These are phyloP conservation scores for Heterodera schachtii DNA, from an alignment of 1,140 invertebrate species.

Conservation along the genomic window DNA sequence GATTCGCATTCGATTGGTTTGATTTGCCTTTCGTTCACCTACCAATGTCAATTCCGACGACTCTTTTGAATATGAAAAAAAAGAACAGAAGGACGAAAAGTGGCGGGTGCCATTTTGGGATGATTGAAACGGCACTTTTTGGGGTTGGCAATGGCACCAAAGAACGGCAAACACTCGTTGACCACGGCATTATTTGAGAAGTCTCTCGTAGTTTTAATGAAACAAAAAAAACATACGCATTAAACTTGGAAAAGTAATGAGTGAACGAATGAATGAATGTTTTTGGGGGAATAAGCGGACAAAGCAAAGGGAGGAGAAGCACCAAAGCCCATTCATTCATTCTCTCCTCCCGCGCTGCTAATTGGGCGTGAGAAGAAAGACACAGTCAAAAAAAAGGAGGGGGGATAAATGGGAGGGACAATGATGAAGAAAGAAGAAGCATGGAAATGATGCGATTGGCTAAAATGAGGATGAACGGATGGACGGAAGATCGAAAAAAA, in stretches of 20 bases:
- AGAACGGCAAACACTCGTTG: too few relatives aligned
- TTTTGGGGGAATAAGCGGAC: neutral
- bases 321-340: neutral
- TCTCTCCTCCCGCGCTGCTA: neutral
- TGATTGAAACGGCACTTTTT: too few relatives aligned
- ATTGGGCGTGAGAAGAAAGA: neutral
- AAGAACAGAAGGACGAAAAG: neutral
- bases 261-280: neutral
- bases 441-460: neutral
- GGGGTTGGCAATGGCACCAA: too few relatives aligned
- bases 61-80: neutral
- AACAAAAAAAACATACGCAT: too few relatives aligned
- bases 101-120: neutral
- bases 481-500: neutral
- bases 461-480: neutral
- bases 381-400: neutral
- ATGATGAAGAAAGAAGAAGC: neutral
- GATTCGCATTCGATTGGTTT: neutral
- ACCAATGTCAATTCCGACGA: neutral
- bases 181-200: too few relatives aligned
- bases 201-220: too few relatives aligned
- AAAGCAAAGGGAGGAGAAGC: neutral
- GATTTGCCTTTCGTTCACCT: neutral
- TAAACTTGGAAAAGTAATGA: too few relatives aligned
- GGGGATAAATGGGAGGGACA: too few relatives aligned